phyloP scores from a whole-genome alignment of 2,888 invertebrate species.

The Hypomecis atomaria region DNA sequence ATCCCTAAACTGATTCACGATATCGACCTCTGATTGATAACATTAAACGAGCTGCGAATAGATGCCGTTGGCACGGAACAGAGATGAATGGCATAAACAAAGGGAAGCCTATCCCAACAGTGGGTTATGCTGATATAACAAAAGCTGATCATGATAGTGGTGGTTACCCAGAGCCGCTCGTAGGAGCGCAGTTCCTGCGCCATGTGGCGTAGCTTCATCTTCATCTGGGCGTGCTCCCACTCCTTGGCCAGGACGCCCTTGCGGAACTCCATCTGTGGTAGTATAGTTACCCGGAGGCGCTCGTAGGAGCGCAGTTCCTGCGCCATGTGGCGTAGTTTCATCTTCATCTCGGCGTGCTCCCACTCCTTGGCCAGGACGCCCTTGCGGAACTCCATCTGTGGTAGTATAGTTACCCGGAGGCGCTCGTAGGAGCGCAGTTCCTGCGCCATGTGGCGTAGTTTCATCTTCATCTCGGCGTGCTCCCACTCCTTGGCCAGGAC shows the following conservation, averaged over 20 bases:
- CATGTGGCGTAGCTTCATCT: slow-evolving; percentile 88
- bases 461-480: slow-evolving; percentile 87
- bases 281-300: slow-evolving; percentile 80
- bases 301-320: slow-evolving; percentile 86
- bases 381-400: slow-evolving; percentile 86
- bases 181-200: slow-evolving; percentile 86
- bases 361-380: slow-evolving; percentile 88
- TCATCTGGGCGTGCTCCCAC: slow-evolving; percentile 89
- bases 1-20: too few relatives aligned
- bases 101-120: too few relatives aligned
- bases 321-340: slow-evolving; percentile 87
- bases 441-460: slow-evolving; percentile 86
- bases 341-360: slow-evolving; percentile 88
- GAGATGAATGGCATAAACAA: too few relatives aligned
- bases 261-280: slow-evolving; percentile 85
- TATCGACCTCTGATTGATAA: too few relatives aligned
- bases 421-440: slow-evolving; percentile 85
- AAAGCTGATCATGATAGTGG: too few relatives aligned
- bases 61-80: too few relatives aligned
- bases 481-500: slow-evolving; percentile 90
- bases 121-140: too few relatives aligned
- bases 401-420: slow-evolving; percentile 77
- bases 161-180: slow-evolving; percentile 82
- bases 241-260: slow-evolving; percentile 87
- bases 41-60: too few relatives aligned